Conservation (phyloP, 2,113 vertebrate genomes). For the Trematocara variabile region DNA sequence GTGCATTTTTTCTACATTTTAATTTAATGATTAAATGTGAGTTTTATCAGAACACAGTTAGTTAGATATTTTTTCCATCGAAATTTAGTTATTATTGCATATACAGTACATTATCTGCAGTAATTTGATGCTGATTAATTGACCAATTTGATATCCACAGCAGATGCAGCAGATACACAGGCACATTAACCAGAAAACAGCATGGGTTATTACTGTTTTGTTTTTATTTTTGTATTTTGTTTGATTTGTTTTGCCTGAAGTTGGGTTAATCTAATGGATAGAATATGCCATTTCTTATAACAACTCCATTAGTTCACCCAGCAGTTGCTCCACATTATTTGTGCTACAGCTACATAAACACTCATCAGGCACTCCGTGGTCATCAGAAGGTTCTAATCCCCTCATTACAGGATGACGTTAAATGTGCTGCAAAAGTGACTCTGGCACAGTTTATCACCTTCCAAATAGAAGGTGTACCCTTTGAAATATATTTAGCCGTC, state of each 20-base stretch:
- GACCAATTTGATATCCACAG: not conserved
- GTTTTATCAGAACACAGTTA: not conserved
- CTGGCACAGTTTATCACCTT: slow-evolving; percentile 28
- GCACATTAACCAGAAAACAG: not conserved
- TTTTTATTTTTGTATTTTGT: not conserved
- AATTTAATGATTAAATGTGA: not conserved
- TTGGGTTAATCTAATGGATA: not conserved
- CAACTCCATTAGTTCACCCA: not conserved
- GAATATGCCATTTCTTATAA: not conserved
- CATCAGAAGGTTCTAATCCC: slow-evolving; percentile 1
- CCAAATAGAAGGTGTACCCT: slow-evolving; percentile 47
- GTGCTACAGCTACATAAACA: not conserved
- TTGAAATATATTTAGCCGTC: slow-evolving; percentile 75
- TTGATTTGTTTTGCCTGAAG: not conserved
- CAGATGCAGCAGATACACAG: not conserved
- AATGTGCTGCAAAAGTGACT: slow-evolving; percentile 21
- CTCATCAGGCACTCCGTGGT: not conserved
- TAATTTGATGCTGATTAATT: not conserved
- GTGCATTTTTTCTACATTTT: not conserved
- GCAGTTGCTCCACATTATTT: not conserved
- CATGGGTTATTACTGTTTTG: not conserved
- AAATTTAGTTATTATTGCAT: not conserved
- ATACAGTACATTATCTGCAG: not conserved
- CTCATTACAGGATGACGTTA: slow-evolving; percentile 22
- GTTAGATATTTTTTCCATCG: accelerated